Evolutionary conservation across 1,140 invertebrate species (phyloP), one percentile per base, ranked within the genome.

Genomic region (Holcopasites calliopsidis): DNA sequence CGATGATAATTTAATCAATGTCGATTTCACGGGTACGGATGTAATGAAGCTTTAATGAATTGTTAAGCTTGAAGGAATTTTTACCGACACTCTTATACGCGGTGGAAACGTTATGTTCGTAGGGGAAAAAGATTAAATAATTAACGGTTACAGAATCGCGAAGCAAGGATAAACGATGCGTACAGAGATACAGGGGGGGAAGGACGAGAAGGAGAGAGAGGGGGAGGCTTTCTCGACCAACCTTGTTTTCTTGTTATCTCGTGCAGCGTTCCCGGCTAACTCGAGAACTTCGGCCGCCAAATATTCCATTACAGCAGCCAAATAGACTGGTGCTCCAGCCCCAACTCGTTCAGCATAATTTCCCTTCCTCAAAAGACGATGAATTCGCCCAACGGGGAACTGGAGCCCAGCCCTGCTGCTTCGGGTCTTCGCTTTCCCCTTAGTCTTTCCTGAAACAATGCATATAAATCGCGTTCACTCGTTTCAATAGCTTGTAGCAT

Each of bases 351-450:
- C 92, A 2, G 94, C 93, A 83, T 94, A 95, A 82, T 94, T 92
- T 18, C 94, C 94, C 79, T 94, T 94, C 18, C 93, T 90, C 3
- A 96, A 88, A 35, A 95, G 90, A 77, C 94, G 93, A 85, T 95
- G 94, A 60, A 93, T 89, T 62, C 93, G 88, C 21, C 92, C 92
- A 4, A 93, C 95, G 1, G 95, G 95, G 78, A 96, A 95, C 57
- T 93, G 92, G 7, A 96, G 92, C 11, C 95, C 95, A 40, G 95
- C 95, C 18, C 94, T 91, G 73, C 87, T 92, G 28, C 94, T 95
- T 35, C 94, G 91, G 18, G 92, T 90, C 91, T 94, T 94, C 75
- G 87, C 87, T 87, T 93, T 94, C 11, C 90, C 89, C 87, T 93
- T 93, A 5, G 86, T 80, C 65, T 92, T 93, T 79, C 89, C 87